Conservation (phyloP, 2,113 vertebrate genomes). For the Anhinga rufa region DNA sequence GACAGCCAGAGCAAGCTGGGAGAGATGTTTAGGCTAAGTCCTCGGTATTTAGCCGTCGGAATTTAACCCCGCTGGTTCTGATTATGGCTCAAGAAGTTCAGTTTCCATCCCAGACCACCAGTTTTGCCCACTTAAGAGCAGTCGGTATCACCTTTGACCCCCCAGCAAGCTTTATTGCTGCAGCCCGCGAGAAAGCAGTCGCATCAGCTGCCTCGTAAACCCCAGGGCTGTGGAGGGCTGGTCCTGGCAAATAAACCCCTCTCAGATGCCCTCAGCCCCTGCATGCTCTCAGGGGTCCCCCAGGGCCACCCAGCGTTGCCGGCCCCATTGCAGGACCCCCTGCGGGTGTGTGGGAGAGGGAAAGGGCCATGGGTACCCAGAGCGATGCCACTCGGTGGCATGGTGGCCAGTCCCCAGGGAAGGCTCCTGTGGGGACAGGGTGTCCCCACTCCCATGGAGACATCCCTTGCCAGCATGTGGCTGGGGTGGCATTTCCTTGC, state of each 20-base stretch:
- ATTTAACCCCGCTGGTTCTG: slow-evolving; percentile 48
- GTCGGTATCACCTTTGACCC: slow-evolving; percentile 22
- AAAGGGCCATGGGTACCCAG: background rate
- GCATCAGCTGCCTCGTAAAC: slow-evolving; percentile 2
- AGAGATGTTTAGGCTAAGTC: slow-evolving; percentile 55
- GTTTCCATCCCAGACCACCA: slow-evolving; percentile 26
- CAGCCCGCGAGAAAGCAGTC: background rate
- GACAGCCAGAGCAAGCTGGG: background rate
- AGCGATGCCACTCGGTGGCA: fast-evolving
- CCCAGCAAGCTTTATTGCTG: background rate
- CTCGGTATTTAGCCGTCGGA: background rate
- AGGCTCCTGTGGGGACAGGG: background rate
- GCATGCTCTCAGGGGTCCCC: background rate
- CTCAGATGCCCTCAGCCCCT: background rate
- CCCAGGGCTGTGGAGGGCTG: background rate
- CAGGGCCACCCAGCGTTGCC: background rate
- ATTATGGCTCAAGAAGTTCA: slow-evolving; percentile 46
- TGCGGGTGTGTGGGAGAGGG: fast-evolving
- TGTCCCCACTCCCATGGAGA: background rate
- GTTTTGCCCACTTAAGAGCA: slow-evolving; percentile 37
- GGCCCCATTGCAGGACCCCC: fast-evolving
- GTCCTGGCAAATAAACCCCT: background rate
- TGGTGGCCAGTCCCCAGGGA: background rate
- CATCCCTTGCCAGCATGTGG: background rate
- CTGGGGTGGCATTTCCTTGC: background rate